These are phyloP conservation scores for Physella acuta DNA, from an alignment of 1,140 invertebrate species.

Conservation along the genomic window DNA sequence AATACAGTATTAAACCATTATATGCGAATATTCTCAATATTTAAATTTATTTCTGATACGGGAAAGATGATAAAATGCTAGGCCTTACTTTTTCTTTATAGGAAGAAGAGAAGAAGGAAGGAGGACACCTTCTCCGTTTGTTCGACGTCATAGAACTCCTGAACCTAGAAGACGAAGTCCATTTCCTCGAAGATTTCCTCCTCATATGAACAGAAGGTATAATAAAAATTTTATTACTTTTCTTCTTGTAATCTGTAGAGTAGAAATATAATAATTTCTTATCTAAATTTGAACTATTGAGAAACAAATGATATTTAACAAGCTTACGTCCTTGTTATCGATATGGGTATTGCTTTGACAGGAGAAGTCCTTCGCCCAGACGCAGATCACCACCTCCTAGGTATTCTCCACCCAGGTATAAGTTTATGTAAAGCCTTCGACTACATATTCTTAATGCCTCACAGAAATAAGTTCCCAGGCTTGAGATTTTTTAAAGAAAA, in stretches of 20 bases:
- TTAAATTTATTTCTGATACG: no score
- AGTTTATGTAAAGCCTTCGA: no score
- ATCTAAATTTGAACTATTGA: no score
- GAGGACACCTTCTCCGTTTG: slow-evolving; percentile 20
- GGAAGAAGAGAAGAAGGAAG: background rate
- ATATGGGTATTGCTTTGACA: no score
- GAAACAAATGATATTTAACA: background rate
- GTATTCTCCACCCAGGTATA: slow-evolving; percentile 21
- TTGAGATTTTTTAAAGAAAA: no score
- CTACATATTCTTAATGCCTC: no score
- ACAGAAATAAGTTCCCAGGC: no score
- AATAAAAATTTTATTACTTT: background rate
- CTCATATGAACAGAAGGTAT: slow-evolving; percentile 20
- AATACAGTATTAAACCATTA: background rate
- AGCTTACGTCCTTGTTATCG: background rate
- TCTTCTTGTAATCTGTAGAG: background rate
- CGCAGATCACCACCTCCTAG: slow-evolving; percentile 14
- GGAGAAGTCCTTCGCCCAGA: slow-evolving; percentile 22
- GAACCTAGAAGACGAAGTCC: slow-evolving; percentile 12
- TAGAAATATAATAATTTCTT: background rate
- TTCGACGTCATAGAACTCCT: slow-evolving; percentile 20
- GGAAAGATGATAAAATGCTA: no score
- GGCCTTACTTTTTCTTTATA: no score
- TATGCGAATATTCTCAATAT: no score
- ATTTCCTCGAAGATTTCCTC: background rate